Conservation (phyloP, 2,113 vertebrate genomes). For the Thomomys bottae region DNA sequence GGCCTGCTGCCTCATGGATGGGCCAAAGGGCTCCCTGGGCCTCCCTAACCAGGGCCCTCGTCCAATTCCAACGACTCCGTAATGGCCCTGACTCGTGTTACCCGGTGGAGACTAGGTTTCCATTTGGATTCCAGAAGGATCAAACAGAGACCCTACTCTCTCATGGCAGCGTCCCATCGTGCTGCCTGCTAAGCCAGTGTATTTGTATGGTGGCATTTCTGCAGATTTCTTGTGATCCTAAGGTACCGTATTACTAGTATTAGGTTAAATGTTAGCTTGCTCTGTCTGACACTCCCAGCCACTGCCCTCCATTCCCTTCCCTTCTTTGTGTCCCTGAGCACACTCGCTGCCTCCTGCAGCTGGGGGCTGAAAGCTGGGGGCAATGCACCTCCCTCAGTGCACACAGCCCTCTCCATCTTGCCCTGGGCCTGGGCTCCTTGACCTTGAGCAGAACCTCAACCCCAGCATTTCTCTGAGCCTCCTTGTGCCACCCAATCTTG, state of each 20-base stretch:
- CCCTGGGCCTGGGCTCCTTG: neutral
- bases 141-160: neutral
- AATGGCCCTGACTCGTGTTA: neutral
- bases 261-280: too few relatives aligned
- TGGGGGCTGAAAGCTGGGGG: too few relatives aligned
- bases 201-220: neutral
- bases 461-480: neutral
- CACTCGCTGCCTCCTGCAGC: accelerated
- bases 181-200: neutral
- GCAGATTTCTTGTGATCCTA: neutral
- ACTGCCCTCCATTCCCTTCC: accelerated
- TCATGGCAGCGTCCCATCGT: too few relatives aligned
- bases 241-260: neutral
- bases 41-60: neutral
- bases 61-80: neutral
- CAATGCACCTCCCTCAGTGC: too few relatives aligned
- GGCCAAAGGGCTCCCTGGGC: too few relatives aligned
- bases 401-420: accelerated
- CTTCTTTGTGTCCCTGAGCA: neutral
- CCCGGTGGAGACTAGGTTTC: neutral
- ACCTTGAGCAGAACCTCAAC: neutral
- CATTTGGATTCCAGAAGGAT: neutral
- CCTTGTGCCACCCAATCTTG: neutral
- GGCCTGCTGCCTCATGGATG: neutral
- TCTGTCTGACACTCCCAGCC: neutral